Evolutionary conservation across 2,888 invertebrate species (phyloP).

Genomic region (Argynnis bischoffii): DNA sequence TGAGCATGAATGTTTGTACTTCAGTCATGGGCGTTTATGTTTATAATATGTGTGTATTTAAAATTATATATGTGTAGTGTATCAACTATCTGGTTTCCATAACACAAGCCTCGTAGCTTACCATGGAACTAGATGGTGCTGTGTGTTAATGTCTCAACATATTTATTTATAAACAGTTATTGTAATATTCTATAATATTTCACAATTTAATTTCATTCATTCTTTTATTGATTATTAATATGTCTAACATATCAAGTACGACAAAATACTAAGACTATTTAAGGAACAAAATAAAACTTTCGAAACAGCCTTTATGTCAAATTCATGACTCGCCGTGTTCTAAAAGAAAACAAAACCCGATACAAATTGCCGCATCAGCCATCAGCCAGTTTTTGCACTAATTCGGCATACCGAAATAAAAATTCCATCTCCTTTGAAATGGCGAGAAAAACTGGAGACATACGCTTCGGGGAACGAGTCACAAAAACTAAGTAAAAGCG

Average conservation of each 20-base stretch:
- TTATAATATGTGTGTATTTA: no score
- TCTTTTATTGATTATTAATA: not conserved
- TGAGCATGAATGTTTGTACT: no score
- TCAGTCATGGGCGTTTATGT: no score
- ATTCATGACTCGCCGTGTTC: slow-evolving; percentile 64
- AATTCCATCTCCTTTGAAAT: slow-evolving; percentile 76
- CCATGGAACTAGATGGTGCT: no score
- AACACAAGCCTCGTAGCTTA: no score
- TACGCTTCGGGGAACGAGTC: slow-evolving; percentile 62
- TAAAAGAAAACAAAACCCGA: slow-evolving; percentile 79
- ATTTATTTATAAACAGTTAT: no score
- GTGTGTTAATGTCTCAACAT: no score
- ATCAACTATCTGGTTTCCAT: no score
- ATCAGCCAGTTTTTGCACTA: slow-evolving; percentile 75
- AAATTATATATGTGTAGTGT: no score
- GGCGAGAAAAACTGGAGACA: slow-evolving; percentile 61
- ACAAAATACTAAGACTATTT: not conserved
- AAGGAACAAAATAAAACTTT: not conserved
- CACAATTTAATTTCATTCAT: not conserved
- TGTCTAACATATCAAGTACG: not conserved
- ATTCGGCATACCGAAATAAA: slow-evolving; percentile 83
- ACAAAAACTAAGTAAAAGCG: slow-evolving; percentile 59
- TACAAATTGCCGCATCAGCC: slow-evolving; percentile 76
- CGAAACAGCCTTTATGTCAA: slow-evolving; percentile 42
- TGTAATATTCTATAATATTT: no score